Conservation (phyloP, 2,797 vertebrate species). For the Graptemys geographica region DNA sequence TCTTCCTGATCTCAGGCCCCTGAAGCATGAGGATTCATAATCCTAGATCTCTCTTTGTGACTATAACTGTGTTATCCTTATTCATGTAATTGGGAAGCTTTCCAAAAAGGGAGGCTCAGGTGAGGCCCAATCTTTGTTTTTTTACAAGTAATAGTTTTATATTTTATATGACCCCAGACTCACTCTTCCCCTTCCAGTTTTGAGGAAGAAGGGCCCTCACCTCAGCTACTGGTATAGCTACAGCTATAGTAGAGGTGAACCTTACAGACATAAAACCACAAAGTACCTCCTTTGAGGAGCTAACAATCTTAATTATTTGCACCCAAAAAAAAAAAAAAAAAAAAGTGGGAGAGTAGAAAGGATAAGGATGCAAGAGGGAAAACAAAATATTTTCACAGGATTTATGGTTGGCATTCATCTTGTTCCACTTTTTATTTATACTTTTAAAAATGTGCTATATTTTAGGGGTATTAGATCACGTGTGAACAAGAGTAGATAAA, state of each 20-base stretch:
- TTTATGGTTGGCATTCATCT: neutral
- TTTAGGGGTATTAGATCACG: conserved; percentile 19
- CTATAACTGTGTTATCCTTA: neutral
- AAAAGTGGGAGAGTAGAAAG: neutral
- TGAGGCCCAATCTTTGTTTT: neutral
- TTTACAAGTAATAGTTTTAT: neutral
- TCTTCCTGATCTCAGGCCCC: neutral
- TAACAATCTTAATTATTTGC: conserved; percentile 5
- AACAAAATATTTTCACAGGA: neutral
- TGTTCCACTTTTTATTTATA: neutral
- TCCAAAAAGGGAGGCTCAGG: neutral
- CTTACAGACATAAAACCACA: neutral
- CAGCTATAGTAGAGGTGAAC: neutral
- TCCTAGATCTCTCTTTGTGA: accelerated
- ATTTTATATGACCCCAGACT: neutral
- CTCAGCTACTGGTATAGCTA: neutral
- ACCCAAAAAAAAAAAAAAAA: neutral
- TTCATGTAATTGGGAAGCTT: neutral
- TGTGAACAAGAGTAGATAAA: conserved; percentile 70
- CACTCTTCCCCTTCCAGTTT: neutral
- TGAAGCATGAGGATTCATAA: neutral
- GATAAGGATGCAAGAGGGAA: neutral
- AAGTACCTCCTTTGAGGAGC: neutral
- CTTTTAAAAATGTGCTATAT: neutral
- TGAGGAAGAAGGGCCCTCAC: neutral